Conservation (phyloP, 2,888 invertebrate genomes). For the Dryadula phaetusa region DNA sequence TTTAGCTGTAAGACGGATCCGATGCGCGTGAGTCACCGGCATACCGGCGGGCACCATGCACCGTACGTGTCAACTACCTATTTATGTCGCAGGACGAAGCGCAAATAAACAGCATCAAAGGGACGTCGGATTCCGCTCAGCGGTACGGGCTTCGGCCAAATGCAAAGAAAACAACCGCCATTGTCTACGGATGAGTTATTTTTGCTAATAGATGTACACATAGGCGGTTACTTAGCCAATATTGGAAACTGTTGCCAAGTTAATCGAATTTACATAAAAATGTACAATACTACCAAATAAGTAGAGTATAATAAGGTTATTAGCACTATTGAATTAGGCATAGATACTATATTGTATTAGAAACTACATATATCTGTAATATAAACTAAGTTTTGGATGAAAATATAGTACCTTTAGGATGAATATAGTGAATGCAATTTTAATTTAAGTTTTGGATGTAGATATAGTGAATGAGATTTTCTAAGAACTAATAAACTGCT, state of each 20-base stretch:
- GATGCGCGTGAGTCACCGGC: conserved; percentile 72
- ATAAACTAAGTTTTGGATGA: too few relatives aligned
- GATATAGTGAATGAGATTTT: too few relatives aligned
- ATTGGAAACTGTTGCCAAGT: conserved; percentile 40
- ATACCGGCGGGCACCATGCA: conserved; percentile 75
- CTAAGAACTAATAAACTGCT: too few relatives aligned
- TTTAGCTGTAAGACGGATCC: conserved; percentile 65
- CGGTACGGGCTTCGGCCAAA: conserved; percentile 61
- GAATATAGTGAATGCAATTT: too few relatives aligned
- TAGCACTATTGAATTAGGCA: background rate
- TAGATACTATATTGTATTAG: background rate
- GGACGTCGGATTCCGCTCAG: conserved; percentile 73
- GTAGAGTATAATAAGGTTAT: background rate
- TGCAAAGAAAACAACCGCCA: conserved; percentile 76
- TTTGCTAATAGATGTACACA: conserved; percentile 74
- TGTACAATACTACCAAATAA: background rate
- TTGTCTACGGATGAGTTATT: conserved; percentile 82
- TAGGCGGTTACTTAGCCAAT: conserved; percentile 42
- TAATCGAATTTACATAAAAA: conserved; percentile 16
- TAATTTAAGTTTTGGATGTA: too few relatives aligned
- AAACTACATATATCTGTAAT: too few relatives aligned
- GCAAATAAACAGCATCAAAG: conserved; percentile 84
- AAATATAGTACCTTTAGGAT: too few relatives aligned
- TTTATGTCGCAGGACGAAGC: conserved; percentile 81
- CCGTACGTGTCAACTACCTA: conserved; percentile 81